A percentile compares a stretch with the other conserved stretches of the same genome.
Evolutionary conservation across 1,140 invertebrate genomes (phyloP).

Genomic region (Nixonia krombeini): DNA sequence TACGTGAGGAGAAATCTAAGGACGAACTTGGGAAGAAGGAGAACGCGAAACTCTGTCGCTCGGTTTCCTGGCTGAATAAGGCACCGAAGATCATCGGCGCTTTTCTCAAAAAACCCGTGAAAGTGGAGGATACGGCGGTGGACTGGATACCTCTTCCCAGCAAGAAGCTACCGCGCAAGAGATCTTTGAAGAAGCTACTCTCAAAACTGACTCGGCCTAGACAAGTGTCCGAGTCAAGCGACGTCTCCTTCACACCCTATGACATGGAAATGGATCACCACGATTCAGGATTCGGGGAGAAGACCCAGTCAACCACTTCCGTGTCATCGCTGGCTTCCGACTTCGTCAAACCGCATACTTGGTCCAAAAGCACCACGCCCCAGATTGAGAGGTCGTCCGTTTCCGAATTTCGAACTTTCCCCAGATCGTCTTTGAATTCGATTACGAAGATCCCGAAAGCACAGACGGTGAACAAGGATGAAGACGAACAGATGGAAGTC

Average conservation of each 20-base stretch:
- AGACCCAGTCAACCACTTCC: conserved; percentile 32
- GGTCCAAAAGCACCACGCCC: background rate
- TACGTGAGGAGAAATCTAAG: background rate
- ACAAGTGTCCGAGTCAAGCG: conserved; percentile 9
- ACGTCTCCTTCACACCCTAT: conserved; percentile 6
- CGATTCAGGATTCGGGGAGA: conserved; percentile 50
- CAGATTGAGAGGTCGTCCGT: background rate
- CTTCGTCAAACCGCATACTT: background rate
- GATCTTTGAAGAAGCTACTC: conserved; percentile 50
- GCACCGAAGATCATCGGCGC: conserved; percentile 46
- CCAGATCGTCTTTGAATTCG: background rate
- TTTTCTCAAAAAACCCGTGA: conserved; percentile 52
- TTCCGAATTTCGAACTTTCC: background rate
- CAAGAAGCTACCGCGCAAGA: conserved; percentile 50
- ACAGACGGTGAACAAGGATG: background rate
- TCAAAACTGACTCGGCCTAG: conserved; percentile 18
- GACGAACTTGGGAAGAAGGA: background rate
- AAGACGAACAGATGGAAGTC: background rate
- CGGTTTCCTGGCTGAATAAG: conserved; percentile 1
- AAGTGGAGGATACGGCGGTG: conserved; percentile 43
- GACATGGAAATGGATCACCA: conserved; percentile 32
- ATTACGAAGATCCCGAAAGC: conserved; percentile 2
- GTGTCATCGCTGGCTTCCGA: conserved; percentile 6
- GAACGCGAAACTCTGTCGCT: background rate
- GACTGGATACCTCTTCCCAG: conserved; percentile 50